phyloP scores from a whole-genome alignment of 2,113 vertebrate genomes.

The Stomatorhinus ivindoensis region DNA sequence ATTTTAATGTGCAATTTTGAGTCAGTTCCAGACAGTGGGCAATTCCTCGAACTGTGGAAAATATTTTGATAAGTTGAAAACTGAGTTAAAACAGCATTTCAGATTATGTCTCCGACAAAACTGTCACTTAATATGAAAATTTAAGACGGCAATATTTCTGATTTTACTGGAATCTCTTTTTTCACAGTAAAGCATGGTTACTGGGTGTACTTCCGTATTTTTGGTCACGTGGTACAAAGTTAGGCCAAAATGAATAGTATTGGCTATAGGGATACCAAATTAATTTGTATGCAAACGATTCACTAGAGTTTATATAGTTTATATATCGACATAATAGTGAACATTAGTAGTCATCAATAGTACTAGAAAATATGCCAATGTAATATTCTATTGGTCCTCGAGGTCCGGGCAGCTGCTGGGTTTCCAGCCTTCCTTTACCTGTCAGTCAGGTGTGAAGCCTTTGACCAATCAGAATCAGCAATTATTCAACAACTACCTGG shows the following conservation, averaged over 20 bases:
- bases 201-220: background rate
- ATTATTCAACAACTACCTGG: no score
- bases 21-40: background rate
- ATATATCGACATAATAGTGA: background rate
- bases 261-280: background rate
- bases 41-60: background rate
- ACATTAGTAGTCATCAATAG: background rate
- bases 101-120: background rate
- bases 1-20: background rate
- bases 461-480: no score
- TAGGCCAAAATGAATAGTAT: background rate
- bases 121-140: background rate
- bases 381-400: background rate
- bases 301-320: background rate
- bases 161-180: background rate
- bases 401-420: no score
- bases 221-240: background rate
- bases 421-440: no score
- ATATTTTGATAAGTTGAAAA: background rate
- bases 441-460: no score
- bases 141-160: background rate
- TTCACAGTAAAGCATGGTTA: background rate
- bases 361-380: background rate
- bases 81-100: background rate
- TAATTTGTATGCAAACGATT: background rate